Percentiles rank a stretch among this genome's conserved stretches.
Evolutionary conservation across 2,113 vertebrate genomes (phyloP).

Genomic region (Tautogolabrus adspersus): DNA sequence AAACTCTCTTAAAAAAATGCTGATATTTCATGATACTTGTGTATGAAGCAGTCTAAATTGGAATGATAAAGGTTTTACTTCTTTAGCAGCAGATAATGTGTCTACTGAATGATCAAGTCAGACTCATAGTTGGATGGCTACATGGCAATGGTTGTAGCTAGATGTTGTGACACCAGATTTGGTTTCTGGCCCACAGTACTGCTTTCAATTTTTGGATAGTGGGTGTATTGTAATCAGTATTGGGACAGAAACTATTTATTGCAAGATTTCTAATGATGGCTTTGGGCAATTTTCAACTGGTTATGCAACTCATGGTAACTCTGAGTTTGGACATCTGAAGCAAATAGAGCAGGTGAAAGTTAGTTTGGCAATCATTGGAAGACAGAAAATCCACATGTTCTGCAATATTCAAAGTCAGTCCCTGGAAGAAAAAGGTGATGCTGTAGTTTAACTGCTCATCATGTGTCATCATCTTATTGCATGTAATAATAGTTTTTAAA

Average conservation of each 20-base stretch:
- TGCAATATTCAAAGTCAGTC: background rate
- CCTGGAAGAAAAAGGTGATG: background rate
- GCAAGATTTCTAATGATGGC: background rate
- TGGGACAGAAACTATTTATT: background rate
- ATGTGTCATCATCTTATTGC: background rate
- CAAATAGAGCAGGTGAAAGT: background rate
- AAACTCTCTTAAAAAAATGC: background rate
- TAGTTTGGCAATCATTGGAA: background rate
- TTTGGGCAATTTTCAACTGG: background rate
- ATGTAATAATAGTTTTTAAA: background rate
- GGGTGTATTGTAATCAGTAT: too few species aligned
- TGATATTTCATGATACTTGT: too few species aligned
- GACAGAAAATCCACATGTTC: background rate
- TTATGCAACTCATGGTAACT: conserved; percentile 31
- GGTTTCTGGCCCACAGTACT: too few species aligned
- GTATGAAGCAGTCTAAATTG: too few species aligned
- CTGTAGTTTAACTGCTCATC: background rate
- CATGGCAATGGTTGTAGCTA: too few species aligned
- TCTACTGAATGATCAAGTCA: background rate
- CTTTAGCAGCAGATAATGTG: background rate
- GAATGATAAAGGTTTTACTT: background rate
- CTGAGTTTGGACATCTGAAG: conserved; percentile 3
- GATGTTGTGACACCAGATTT: too few species aligned
- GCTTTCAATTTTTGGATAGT: too few species aligned
- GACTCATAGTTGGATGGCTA: background rate